Conservation (phyloP, 1,140 invertebrate genomes). For the Bombyx mori region ASM3026992v2 NC_085108.1:7053001-7053500, state of each 20-base stretch:
- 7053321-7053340: too few relatives aligned
- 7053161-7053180: conserved; percentile 63
- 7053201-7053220: conserved; percentile 48
- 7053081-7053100: neutral
- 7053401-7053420: too few relatives aligned
- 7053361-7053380: neutral
- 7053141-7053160: conserved; percentile 61
- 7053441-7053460: too few relatives aligned
- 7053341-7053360: too few relatives aligned
- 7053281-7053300: neutral
- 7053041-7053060: too few relatives aligned
- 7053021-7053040: too few relatives aligned
- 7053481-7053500: too few relatives aligned
- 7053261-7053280: conserved; percentile 12
- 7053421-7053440: too few relatives aligned
- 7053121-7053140: conserved; percentile 53
- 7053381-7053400: neutral
- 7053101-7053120: conserved; percentile 39
- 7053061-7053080: too few relatives aligned
- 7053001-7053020: too few relatives aligned
- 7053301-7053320: too few relatives aligned
- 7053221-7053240: conserved; percentile 36
- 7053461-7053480: too few relatives aligned
- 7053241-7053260: conserved; percentile 6
- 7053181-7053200: conserved; percentile 53